Conservation (phyloP, 2,797 vertebrate genomes). For the Cossypha niveicapilla region DNA sequence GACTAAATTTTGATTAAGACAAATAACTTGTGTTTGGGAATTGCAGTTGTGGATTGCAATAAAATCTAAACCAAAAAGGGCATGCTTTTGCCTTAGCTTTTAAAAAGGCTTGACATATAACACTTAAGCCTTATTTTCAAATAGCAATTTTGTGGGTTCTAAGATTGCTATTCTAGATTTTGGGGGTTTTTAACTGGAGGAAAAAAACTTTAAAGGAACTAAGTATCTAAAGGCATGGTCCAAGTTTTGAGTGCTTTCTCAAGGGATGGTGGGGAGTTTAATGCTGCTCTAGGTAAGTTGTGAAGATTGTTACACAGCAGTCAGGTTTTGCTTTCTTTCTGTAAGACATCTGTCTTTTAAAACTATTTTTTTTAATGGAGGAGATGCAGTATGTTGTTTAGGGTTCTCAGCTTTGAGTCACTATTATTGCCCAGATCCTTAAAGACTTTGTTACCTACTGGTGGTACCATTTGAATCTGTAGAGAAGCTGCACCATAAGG, state of each 20-base stretch:
- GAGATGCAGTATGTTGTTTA: not conserved
- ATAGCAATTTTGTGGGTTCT: not conserved
- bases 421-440: not conserved
- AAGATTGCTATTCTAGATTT: not conserved
- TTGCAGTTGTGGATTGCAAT: not conserved
- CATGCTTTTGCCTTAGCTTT: not conserved
- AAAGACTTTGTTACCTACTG: not conserved
- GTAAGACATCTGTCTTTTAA: not conserved
- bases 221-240: not conserved
- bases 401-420: not conserved
- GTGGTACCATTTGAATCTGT: not conserved
- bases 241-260: not conserved
- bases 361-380: not conserved
- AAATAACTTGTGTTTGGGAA: not conserved
- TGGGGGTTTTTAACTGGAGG: not conserved
- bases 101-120: not conserved
- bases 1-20: not conserved
- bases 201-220: not conserved
- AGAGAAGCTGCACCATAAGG: not conserved
- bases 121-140: not conserved
- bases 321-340: not conserved
- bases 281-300: not conserved
- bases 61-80: not conserved
- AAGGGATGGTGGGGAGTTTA: not conserved
- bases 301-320: not conserved